phyloP scores from a whole-genome alignment of 2,113 vertebrate genomes.

The Dolichallabes microphthalmus region DNA sequence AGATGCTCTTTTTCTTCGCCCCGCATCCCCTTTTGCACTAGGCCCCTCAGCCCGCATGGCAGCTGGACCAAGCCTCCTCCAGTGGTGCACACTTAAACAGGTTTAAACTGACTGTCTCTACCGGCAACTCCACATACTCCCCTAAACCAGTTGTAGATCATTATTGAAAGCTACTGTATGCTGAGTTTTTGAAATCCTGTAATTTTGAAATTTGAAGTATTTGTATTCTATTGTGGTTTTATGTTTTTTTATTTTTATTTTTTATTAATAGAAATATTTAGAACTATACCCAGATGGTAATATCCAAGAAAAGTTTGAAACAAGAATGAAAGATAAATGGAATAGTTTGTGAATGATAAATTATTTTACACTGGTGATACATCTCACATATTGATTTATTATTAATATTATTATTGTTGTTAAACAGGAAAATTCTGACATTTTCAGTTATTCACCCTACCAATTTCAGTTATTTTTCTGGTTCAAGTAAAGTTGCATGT shows the following conservation, averaged over 20 bases:
- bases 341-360: constrained; percentile 2
- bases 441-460: background rate
- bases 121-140: background rate
- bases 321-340: background rate
- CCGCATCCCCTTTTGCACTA: constrained; percentile 21
- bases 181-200: background rate
- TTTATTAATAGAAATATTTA: background rate
- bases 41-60: constrained; percentile 53
- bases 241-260: background rate
- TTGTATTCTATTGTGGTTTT: constrained; percentile 22
- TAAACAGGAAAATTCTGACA: background rate
- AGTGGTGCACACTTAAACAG: constrained; percentile 28
- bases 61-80: constrained; percentile 22
- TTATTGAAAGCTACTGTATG: background rate
- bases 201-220: background rate
- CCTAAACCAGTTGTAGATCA: background rate
- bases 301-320: background rate
- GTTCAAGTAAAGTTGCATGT: constrained; percentile 23
- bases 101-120: background rate
- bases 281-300: background rate
- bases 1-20: constrained; percentile 16
- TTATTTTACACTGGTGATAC: constrained; percentile 11
- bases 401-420: background rate
- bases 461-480: constrained; percentile 10
- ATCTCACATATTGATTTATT: background rate